These are phyloP conservation scores for Cynodonichthys magdalenae DNA, from an alignment of 2,797 vertebrate genomes.

Conservation along the genomic window DNA sequence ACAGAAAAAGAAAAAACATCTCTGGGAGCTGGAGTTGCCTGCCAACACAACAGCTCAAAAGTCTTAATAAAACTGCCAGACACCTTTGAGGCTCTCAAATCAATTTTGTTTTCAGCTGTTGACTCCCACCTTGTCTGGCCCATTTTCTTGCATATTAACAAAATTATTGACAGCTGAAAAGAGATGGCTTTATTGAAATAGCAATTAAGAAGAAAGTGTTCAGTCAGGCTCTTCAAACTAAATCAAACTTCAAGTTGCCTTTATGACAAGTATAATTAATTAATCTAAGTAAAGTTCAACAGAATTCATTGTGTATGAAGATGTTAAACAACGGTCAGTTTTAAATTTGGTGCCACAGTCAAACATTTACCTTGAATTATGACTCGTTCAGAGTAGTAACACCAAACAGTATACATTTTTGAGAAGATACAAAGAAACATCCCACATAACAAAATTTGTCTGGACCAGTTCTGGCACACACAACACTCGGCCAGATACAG, in stretches of 20 bases:
- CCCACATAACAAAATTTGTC: no score
- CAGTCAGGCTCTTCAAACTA: conserved; percentile 7
- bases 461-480: no score
- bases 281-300: background rate
- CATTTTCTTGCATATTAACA: conserved; percentile 51
- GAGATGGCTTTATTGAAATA: conserved; percentile 28
- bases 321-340: no score
- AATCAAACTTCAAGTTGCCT: conserved; percentile 16
- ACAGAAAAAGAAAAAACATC: conserved; percentile 8
- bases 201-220: conserved; percentile 25
- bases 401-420: conserved; percentile 7
- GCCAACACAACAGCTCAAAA: conserved; percentile 22
- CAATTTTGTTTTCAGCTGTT: conserved; percentile 52
- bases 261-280: conserved; percentile 13
- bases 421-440: conserved; percentile 1
- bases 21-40: conserved; percentile 29
- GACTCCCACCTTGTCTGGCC: conserved; percentile 41
- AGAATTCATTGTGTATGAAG: no score
- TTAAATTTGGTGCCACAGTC: no score
- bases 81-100: conserved; percentile 50
- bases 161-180: conserved; percentile 29
- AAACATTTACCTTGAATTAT: background rate
- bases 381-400: no score
- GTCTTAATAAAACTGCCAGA: conserved; percentile 53
- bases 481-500: no score